Evolutionary conservation across 2,888 invertebrate genomes (phyloP), one percentile per base, ranked within the genome.

Genomic region (Papilio elwesi): DNA sequence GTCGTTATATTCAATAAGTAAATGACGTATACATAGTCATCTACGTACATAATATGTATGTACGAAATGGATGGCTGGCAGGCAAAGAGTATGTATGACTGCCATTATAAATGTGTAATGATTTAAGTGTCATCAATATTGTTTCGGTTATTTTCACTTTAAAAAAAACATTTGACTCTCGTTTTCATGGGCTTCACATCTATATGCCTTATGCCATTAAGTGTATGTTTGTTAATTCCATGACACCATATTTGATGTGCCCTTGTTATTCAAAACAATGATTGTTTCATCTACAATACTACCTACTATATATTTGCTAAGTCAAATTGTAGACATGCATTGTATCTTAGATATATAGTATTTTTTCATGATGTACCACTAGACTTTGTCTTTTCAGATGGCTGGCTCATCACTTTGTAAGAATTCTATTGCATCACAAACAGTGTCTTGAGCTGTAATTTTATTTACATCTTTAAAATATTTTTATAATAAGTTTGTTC

Each of bases 331-430:
- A 43, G n/a, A 62, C 13, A 36, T 59, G 59, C 15, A 62, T 62
- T 62, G 59, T 62, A 59, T 43, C 8, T 26, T 13, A 43, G 0
- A 62, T 59, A n/a, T 43, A 59, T n/a, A 59, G 2, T 59, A 38
- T 59, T 74, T 48, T 71, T 59, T 67, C 11, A 47, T 59, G 11
- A 68, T 49, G 36, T 53, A 68, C 63, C 16, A 36, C 16, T 47
- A 63, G 76, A 62, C 63, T 80, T 87, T 87, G 85, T 92, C 9
- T 52, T 72, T 92, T 79, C 92, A 93, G 93, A 93, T 93, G 91
- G 78, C 81, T 78, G 80, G 84, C 53, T 85, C 84, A 79, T 80
- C 82, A 75, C 81, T 88, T 78, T 87, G 82, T 79, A 82, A 87
- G 76, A 87, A 85, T 79, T 87, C 87, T 64, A 86, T 87, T 84